Percentiles rank a stretch among this genome's conserved stretches.
These are phyloP conservation scores for Scaptomyza cyrtandrae DNA, from an alignment of 2,888 invertebrate genomes.

Conservation along the genomic window DNA sequence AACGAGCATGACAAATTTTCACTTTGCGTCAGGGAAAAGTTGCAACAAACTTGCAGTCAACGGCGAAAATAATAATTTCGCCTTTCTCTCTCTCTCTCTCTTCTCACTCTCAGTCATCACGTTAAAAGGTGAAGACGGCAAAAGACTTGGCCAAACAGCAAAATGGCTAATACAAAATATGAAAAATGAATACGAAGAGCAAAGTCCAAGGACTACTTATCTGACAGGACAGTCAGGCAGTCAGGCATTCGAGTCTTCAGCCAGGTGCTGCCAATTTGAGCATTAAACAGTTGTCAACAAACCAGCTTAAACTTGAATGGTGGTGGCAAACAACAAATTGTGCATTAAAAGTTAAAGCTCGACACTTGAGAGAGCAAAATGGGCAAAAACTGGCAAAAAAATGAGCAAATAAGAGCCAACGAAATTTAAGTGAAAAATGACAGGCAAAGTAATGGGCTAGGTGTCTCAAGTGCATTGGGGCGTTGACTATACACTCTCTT, in stretches of 20 bases:
- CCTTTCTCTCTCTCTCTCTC: slow-evolving; percentile 14
- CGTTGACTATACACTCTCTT: slow-evolving; percentile 21
- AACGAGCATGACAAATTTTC: slow-evolving; percentile 79
- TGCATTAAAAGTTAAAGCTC: slow-evolving; percentile 76
- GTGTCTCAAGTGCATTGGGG: slow-evolving; percentile 61
- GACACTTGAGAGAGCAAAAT: slow-evolving; percentile 49
- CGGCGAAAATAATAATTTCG: slow-evolving; percentile 69
- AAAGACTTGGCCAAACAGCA: slow-evolving; percentile 29
- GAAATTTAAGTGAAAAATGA: slow-evolving; percentile 63
- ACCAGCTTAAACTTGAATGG: slow-evolving; percentile 16
- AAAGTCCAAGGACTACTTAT: slow-evolving; percentile 63
- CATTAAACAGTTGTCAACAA: slow-evolving; percentile 64
- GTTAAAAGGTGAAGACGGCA: slow-evolving; percentile 27
- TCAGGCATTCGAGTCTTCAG: slow-evolving; percentile 53
- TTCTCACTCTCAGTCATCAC: slow-evolving; percentile 44
- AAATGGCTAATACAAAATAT: slow-evolving; percentile 24
- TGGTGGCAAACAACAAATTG: slow-evolving; percentile 69
- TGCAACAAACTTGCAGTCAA: slow-evolving; percentile 76
- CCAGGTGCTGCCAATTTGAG: slow-evolving; percentile 77
- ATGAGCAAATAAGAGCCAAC: slow-evolving; percentile 5
- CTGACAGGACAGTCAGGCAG: slow-evolving; percentile 51
- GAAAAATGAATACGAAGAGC: neutral
- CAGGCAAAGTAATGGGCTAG: slow-evolving; percentile 61
- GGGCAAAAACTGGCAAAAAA: slow-evolving; percentile 12
- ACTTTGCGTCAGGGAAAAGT: slow-evolving; percentile 73